Percentiles rank a stretch among this genome's conserved stretches.
phyloP scores from a whole-genome alignment of 2,888 invertebrate species.

The Calliphora vomitoria region DNA sequence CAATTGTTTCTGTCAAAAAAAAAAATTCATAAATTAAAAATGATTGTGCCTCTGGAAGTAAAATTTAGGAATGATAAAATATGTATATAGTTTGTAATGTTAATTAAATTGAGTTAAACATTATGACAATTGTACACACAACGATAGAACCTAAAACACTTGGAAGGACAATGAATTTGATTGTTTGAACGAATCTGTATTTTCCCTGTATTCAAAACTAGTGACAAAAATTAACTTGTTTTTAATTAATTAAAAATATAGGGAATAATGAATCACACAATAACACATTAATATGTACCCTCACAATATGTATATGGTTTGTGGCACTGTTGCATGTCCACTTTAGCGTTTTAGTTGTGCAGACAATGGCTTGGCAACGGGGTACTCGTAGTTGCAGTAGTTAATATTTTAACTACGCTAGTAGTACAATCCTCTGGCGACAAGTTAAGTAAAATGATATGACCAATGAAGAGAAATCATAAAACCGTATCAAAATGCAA shows the following conservation, averaged over 20 bases:
- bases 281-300: background rate
- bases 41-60: no score
- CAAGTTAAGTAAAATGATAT: slow-evolving; percentile 64
- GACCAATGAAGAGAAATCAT: slow-evolving; percentile 71
- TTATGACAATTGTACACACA: no score
- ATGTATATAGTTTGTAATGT: no score
- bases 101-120: no score
- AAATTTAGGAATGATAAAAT: no score
- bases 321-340: slow-evolving; percentile 21
- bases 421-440: slow-evolving; percentile 47
- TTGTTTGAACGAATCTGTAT: no score
- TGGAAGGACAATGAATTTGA: no score
- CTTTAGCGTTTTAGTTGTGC: background rate
- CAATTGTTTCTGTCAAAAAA: no score
- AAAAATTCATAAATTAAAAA: no score
- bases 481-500: slow-evolving; percentile 69
- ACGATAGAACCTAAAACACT: no score
- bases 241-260: background rate
- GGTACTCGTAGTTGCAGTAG: slow-evolving; percentile 10
- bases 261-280: background rate
- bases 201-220: no score
- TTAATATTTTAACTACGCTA: slow-evolving; percentile 16
- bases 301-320: slow-evolving; percentile 1
- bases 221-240: no score
- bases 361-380: background rate